A percentile compares a stretch with the other conserved stretches of the same genome.
Evolutionary conservation across 1,140 invertebrate genomes (phyloP).

Genomic region (Ridgeia piscesae): DNA sequence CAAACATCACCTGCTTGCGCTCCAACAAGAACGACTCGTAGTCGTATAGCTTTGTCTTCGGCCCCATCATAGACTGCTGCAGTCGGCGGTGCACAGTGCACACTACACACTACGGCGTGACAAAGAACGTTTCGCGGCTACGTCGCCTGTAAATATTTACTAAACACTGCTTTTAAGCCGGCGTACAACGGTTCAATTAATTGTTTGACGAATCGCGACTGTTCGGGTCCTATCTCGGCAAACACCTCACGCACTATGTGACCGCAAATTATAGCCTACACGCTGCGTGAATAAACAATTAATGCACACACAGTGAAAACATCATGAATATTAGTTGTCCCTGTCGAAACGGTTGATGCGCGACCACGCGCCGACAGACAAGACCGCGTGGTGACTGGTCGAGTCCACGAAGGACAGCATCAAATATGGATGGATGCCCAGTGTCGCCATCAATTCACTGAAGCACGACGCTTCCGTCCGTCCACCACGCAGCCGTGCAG

Average conservation of each 20-base stretch:
- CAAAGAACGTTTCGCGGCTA: background rate
- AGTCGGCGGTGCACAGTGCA: too few relatives aligned
- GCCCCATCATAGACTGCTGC: background rate
- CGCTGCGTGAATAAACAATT: background rate
- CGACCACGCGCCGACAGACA: background rate
- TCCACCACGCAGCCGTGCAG: background rate
- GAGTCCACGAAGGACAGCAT: background rate
- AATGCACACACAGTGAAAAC: background rate
- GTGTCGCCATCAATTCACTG: background rate
- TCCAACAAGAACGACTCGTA: background rate
- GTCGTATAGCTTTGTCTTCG: background rate
- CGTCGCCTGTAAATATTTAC: background rate
- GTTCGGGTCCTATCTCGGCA: background rate
- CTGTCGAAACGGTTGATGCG: background rate
- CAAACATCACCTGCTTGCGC: background rate
- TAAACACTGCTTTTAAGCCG: background rate
- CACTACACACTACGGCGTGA: background rate
- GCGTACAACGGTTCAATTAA: background rate
- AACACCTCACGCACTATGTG: background rate
- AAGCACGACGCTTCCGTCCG: background rate
- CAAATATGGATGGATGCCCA: background rate
- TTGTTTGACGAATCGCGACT: background rate
- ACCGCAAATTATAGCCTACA: background rate
- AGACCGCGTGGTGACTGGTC: background rate
- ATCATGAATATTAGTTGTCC: background rate